These are phyloP conservation scores for Xiphophorus maculatus DNA, from an alignment of 2,113 vertebrate genomes.

Conservation along the genomic window DNA sequence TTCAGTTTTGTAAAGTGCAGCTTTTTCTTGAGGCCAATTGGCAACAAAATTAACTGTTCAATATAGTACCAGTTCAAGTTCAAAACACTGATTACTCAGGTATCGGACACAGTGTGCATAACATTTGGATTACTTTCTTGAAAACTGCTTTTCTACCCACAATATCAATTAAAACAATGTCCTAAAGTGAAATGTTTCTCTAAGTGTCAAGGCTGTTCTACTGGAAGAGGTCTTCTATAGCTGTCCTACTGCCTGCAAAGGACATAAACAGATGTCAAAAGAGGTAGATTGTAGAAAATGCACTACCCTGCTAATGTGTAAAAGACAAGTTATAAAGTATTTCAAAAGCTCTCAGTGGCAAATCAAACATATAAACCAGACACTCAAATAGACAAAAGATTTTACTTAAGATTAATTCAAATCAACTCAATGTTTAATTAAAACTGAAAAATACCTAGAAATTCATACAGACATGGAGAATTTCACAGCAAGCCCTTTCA, in stretches of 20 bases:
- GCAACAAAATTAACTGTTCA: conserved; percentile 41
- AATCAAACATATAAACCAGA: conserved; percentile 13
- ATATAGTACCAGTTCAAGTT: conserved; percentile 52
- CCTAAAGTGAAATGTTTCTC: not conserved
- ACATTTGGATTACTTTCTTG: conserved; percentile 30
- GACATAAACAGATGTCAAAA: conserved; percentile 56
- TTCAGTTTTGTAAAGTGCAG: conserved; percentile 81
- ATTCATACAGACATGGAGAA: conserved; percentile 14
- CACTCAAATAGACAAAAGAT: conserved; percentile 8
- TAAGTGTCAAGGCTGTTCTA: conserved; percentile 17
- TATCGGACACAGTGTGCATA: conserved; percentile 39
- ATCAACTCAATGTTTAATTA: conserved; percentile 9
- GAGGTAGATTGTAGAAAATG: conserved; percentile 75
- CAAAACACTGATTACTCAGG: conserved; percentile 28
- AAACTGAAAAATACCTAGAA: conserved; percentile 7
- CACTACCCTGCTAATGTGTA: conserved; percentile 25
- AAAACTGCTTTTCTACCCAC: not conserved
- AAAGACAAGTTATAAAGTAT: conserved; percentile 13
- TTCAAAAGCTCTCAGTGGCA: conserved; percentile 15
- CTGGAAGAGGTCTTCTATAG: conserved; percentile 16
- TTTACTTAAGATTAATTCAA: conserved; percentile 20
- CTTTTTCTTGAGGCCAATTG: conserved; percentile 57
- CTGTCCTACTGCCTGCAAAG: conserved; percentile 75
- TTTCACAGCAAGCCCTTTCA: conserved; percentile 7
- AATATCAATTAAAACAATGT: conserved; percentile 15